Conservation (phyloP, 2,888 invertebrate species). For the Harpalus rubripes region DNA sequence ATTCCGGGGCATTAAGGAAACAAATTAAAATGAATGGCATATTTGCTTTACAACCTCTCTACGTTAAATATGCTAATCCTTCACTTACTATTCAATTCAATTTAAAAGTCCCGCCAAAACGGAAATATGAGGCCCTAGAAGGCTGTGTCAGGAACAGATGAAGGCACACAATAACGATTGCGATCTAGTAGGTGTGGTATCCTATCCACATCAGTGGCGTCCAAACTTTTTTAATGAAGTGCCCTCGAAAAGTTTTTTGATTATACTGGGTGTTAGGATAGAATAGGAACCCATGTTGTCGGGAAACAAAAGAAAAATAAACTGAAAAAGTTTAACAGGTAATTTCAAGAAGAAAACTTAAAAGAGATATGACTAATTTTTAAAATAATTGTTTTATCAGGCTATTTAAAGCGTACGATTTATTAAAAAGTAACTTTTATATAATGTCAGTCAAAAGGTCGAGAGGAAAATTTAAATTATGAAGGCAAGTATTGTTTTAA, state of each 20-base stretch:
- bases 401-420: neutral
- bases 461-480: slow-evolving; percentile 16
- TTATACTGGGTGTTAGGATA: slow-evolving; percentile 14
- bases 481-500: neutral
- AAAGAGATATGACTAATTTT: slow-evolving; percentile 22
- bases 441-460: slow-evolving; percentile 29
- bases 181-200: slow-evolving; percentile 42
- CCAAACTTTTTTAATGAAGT: slow-evolving; percentile 47
- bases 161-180: slow-evolving; percentile 29
- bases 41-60: slow-evolving; percentile 28
- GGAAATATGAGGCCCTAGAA: slow-evolving; percentile 36
- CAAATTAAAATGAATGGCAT: slow-evolving; percentile 44
- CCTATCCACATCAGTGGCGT: slow-evolving; percentile 14
- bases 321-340: neutral
- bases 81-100: slow-evolving; percentile 40
- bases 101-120: slow-evolving; percentile 28
- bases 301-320: slow-evolving; percentile 31
- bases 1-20: slow-evolving; percentile 23
- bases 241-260: slow-evolving; percentile 45
- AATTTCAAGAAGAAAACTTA: neutral
- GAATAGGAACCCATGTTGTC: neutral
- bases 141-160: neutral
- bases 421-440: slow-evolving; percentile 15
- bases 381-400: slow-evolving; percentile 10
- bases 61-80: slow-evolving; percentile 43